Evolutionary conservation across 2,888 invertebrate species (phyloP).

Genomic region (Orthonevra nobilis): DNA sequence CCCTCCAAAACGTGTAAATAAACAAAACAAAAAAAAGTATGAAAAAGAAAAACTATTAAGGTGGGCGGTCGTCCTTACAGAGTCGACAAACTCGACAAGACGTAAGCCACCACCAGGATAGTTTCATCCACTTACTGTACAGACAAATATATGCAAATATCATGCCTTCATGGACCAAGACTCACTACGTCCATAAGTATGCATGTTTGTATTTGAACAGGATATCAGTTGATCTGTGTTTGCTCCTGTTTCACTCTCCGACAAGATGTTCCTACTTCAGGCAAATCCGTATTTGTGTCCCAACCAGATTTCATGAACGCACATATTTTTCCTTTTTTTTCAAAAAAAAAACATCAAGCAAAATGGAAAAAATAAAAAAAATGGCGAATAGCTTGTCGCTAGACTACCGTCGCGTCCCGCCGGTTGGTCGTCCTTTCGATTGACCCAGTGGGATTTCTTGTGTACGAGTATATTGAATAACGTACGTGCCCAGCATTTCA

Average conservation of each 20-base stretch:
- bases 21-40: too few relatives aligned
- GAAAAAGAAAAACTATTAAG: background rate
- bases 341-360: too few relatives aligned
- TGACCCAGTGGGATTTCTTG: constrained; percentile 27
- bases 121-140: constrained; percentile 13
- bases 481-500: constrained; percentile 60
- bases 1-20: too few relatives aligned
- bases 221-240: constrained; percentile 41
- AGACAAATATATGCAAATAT: constrained; percentile 42
- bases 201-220: constrained; percentile 18
- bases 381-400: background rate
- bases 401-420: background rate
- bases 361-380: background rate
- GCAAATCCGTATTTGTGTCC: constrained; percentile 21
- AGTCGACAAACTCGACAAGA: background rate
- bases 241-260: background rate
- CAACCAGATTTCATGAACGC: constrained; percentile 19
- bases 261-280: constrained; percentile 6
- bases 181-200: too few relatives aligned
- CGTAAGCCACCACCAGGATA: background rate
- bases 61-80: constrained; percentile 1
- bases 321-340: constrained; percentile 16
- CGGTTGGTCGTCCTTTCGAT: constrained; percentile 15
- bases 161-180: background rate
- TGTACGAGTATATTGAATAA: constrained; percentile 61